A percentile compares a stretch with the other conserved stretches of the same genome.
Conservation (phyloP, 2,113 vertebrate genomes). For the Pelobates fuscus region DNA sequence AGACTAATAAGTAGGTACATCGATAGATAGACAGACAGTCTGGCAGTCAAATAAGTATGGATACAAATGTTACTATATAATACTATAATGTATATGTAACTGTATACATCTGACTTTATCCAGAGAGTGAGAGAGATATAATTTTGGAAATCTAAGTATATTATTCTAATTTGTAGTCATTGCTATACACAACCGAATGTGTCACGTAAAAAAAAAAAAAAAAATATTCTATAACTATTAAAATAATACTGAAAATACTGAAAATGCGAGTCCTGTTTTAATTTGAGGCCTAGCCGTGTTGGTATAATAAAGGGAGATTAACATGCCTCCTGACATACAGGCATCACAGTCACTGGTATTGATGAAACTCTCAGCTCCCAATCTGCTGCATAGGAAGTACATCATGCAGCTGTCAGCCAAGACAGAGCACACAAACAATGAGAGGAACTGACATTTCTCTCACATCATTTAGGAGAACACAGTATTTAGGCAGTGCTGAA, state of each 20-base stretch:
- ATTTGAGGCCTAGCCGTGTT: slow-evolving; percentile 50
- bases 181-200: not conserved
- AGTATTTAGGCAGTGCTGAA: slow-evolving; percentile 85
- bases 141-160: no score
- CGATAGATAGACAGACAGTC: no score
- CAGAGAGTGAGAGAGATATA: no score
- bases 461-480: slow-evolving; percentile 97
- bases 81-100: no score
- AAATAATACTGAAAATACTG: no score
- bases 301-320: slow-evolving; percentile 93
- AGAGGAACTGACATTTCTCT: slow-evolving; percentile 93
- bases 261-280: slow-evolving; percentile 42
- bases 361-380: slow-evolving; percentile 99
- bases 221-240: not conserved
- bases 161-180: no score
- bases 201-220: slow-evolving; percentile 6
- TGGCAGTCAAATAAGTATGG: no score
- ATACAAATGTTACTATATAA: no score
- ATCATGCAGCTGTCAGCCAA: slow-evolving; percentile 99
- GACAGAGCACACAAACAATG: slow-evolving; percentile 82
- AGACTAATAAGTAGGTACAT: no score
- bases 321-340: slow-evolving; percentile 96
- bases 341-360: slow-evolving; percentile 99
- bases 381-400: slow-evolving; percentile 95
- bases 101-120: no score